Evolutionary conservation across 2,888 invertebrate genomes (phyloP), one percentile per base, ranked within the genome.

Genomic region (Synanthedon tipuliformis): DNA sequence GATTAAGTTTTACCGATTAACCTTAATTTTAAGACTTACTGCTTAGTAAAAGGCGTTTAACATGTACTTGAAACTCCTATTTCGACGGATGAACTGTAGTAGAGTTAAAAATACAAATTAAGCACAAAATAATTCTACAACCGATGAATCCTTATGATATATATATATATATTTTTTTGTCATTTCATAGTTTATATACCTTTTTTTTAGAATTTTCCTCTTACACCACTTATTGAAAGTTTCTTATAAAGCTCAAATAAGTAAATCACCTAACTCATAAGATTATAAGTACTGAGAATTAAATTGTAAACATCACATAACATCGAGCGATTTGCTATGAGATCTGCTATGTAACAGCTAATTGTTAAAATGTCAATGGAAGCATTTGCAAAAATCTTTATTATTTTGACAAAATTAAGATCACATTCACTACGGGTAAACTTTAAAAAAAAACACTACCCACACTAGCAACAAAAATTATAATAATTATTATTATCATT

Each of bases 171-270:
- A 53, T 76, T 78, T 76, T 78, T 73, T 78, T 63, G 64, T 66
- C 61, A 59, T 66, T 78, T 75, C 71, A 64, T 63, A 45, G 55
- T 65, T 23, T 60, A 71, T 79, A 70, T 73, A 55, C 63, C 50
- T 69, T 73, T 79, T 23, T 79, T 80, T 78, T 76, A 62, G 54
- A 64, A 65, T 69, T 71, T 78, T 77, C 15, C 57, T 53, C 59
- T 59, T 69, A 65, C 23, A 49, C 16, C 49, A 16, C 12, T 49
- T 16, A 49, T 45, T 1, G 4, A 45, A 45, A 45, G 15, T 45
- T 7, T 45, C 3, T 45, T 15, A 45, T 45, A 13, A 45, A 45
- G 45, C 45, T 45, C 45, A 45, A 15, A 45, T 45, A 45, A 45
- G 45, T 45, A 45, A 41, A 45, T 8, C 45, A 45, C 45, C 45